Conservation (phyloP, 2,888 invertebrate species). For the Andrena fulva region DNA sequence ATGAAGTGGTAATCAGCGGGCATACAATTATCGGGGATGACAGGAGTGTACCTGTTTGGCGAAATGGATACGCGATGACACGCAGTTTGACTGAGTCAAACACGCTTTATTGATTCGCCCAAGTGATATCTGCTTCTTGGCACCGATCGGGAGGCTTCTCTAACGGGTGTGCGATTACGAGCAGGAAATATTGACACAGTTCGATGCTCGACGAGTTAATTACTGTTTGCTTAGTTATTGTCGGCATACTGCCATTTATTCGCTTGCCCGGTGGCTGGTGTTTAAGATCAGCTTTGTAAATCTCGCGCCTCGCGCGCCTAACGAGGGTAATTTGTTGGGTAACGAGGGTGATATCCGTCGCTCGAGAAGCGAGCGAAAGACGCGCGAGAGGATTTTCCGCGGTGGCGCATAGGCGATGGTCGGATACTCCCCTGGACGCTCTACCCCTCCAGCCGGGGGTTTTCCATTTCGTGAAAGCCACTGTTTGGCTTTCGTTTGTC, state of each 20-base stretch:
- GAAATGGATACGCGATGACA: slow-evolving; percentile 58
- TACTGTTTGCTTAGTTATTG: slow-evolving; percentile 16
- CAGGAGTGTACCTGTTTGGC: slow-evolving; percentile 55
- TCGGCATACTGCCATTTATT: neutral
- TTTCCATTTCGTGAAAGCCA: slow-evolving; percentile 32
- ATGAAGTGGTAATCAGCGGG: slow-evolving; percentile 57
- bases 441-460: neutral
- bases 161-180: slow-evolving; percentile 55
- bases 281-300: neutral
- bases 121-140: slow-evolving; percentile 56
- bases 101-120: slow-evolving; percentile 59
- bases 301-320: neutral
- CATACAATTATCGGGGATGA: slow-evolving; percentile 56
- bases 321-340: neutral
- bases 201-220: slow-evolving; percentile 21
- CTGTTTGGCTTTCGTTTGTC: neutral
- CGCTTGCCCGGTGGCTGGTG: neutral
- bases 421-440: neutral
- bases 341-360: neutral
- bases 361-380: neutral
- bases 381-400: no score
- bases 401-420: no score
- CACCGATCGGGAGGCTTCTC: slow-evolving; percentile 35
- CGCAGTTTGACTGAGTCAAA: slow-evolving; percentile 58
- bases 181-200: slow-evolving; percentile 28